Evolutionary conservation across 1,140 invertebrate species (phyloP).

Genomic region (Chymomyza costata): DNA sequence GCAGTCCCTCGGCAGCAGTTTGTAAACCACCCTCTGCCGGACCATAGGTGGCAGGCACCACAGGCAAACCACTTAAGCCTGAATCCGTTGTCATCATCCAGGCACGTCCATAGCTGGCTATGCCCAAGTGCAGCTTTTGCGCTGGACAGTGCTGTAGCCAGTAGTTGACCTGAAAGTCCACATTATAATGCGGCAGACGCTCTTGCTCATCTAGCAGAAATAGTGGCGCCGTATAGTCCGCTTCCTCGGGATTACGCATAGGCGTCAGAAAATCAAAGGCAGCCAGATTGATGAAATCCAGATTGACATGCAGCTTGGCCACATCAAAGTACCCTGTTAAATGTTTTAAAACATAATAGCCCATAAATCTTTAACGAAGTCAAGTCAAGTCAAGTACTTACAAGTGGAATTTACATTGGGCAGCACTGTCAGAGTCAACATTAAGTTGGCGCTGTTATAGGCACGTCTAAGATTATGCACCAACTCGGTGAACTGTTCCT

Average conservation of each 20-base stretch:
- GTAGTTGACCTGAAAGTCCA: conserved; percentile 79
- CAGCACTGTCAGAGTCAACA: conserved; percentile 82
- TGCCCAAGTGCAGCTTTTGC: conserved; percentile 87
- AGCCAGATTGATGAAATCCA: conserved; percentile 87
- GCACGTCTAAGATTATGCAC: conserved; percentile 82
- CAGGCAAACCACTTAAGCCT: conserved; percentile 85
- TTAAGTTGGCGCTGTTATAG: conserved; percentile 78
- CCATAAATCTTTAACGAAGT: too few relatives aligned
- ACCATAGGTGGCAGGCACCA: conserved; percentile 81
- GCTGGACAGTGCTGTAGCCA: conserved; percentile 81
- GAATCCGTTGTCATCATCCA: conserved; percentile 86
- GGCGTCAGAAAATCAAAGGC: conserved; percentile 88
- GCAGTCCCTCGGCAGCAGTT: conserved; percentile 77
- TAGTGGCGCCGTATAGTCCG: conserved; percentile 83
- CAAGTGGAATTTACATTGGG: conserved; percentile 86
- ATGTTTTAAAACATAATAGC: neutral
- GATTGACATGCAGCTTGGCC: conserved; percentile 80
- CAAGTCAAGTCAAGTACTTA: conserved; percentile 76
- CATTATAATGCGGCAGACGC: conserved; percentile 76
- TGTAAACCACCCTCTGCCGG: conserved; percentile 79
- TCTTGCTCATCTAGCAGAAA: conserved; percentile 77
- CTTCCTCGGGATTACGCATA: conserved; percentile 83
- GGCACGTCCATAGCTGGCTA: conserved; percentile 87
- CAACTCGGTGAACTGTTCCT: conserved; percentile 82
- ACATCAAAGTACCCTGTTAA: conserved; percentile 81